phyloP scores from a whole-genome alignment of 2,888 invertebrate species.

The Drosophila pegasa region DNA sequence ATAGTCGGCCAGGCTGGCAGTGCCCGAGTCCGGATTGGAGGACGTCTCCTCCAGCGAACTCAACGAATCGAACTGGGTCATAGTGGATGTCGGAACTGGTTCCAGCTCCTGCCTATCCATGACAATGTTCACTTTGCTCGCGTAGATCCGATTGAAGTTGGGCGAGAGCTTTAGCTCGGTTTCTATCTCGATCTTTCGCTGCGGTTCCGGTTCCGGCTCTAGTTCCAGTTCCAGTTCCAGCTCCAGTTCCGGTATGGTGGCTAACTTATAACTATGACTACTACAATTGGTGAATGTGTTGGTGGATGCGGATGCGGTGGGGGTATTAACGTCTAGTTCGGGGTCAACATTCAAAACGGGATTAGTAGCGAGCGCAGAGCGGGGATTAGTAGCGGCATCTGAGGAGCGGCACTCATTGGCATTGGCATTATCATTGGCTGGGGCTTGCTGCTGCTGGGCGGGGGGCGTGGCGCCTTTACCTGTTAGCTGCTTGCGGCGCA shows the following conservation, averaged over 20 bases:
- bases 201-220: conserved; percentile 35
- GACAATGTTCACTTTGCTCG: conserved; percentile 80
- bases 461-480: conserved; percentile 68
- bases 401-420: conserved; percentile 19
- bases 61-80: conserved; percentile 79
- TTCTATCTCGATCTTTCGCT: conserved; percentile 28
- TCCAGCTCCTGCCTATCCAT: conserved; percentile 57
- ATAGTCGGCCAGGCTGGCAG: conserved; percentile 83
- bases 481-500: conserved; percentile 55
- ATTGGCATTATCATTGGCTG: conserved; percentile 13
- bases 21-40: conserved; percentile 84
- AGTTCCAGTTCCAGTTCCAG: conserved; percentile 36
- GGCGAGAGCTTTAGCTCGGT: conserved; percentile 66
- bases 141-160: conserved; percentile 81
- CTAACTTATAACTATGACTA: conserved; percentile 81
- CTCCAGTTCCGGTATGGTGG: conserved; percentile 78
- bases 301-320: conserved; percentile 30
- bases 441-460: conserved; percentile 36
- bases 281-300: conserved; percentile 67
- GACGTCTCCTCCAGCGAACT: conserved; percentile 81
- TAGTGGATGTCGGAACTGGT: conserved; percentile 12
- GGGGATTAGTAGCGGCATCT: conserved; percentile 69
- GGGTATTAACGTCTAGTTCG: conserved; percentile 54
- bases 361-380: conserved; percentile 69
- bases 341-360: conserved; percentile 65